phyloP scores from a whole-genome alignment of 1,140 invertebrate genomes.

The Latrodectus geometricus region DNA sequence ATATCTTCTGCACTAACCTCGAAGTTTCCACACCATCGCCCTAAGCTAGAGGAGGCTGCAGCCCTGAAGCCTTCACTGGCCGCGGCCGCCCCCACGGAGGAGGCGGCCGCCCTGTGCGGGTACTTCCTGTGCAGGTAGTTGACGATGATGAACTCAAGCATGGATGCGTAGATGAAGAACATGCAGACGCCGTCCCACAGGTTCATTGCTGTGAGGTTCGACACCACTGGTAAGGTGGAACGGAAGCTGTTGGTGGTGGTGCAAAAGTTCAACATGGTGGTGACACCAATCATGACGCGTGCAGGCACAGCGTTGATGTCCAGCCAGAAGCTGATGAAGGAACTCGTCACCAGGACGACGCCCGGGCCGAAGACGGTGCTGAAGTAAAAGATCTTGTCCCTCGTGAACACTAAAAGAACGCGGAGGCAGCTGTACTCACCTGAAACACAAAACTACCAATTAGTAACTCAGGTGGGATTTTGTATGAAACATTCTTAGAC shows the following conservation, averaged over 20 bases:
- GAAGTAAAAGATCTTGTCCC: conserved; percentile 95
- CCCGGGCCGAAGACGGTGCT: conserved; percentile 96
- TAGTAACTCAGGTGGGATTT: too few species aligned
- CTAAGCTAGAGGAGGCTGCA: conserved; percentile 12
- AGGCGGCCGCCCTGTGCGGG: conserved; percentile 38
- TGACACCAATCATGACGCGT: conserved; percentile 83
- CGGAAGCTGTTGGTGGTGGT: conserved; percentile 77
- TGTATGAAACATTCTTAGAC: too few species aligned
- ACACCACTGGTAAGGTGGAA: conserved; percentile 87
- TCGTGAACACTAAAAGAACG: conserved; percentile 90
- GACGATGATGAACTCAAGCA: conserved; percentile 93
- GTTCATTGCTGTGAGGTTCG: conserved; percentile 94
- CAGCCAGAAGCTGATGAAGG: conserved; percentile 94
- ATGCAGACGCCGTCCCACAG: conserved; percentile 96
- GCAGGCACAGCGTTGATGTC: conserved; percentile 96
- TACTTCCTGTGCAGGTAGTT: conserved; percentile 87
- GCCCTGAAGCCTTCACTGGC: too few species aligned
- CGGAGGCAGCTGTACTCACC: conserved; percentile 85
- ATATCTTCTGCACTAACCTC: conserved; percentile 57
- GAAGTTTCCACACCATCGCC: conserved; percentile 56
- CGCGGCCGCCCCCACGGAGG: not conserved
- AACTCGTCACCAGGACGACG: conserved; percentile 93
- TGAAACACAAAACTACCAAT: conserved; percentile 20
- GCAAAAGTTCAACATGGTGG: conserved; percentile 98
- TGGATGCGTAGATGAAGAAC: conserved; percentile 95